A percentile compares a stretch with the other conserved stretches of the same genome.
These are phyloP conservation scores for Virgularia gustaviana DNA, from an alignment of 92 coral and sea anemone genomes.

Conservation along the genomic window DNA sequence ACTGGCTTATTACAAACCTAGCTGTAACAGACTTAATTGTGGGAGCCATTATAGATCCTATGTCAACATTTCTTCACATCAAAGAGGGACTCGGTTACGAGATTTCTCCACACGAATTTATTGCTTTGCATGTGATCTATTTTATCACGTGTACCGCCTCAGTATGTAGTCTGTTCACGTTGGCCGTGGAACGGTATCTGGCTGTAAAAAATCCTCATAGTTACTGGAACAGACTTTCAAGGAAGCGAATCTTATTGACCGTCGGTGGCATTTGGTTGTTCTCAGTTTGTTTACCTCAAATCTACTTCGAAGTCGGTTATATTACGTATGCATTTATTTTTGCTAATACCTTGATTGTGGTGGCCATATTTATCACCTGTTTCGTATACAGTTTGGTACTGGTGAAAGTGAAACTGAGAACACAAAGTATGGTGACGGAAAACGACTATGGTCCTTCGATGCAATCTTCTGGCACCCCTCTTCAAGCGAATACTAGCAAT, in stretches of 20 bases:
- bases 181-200: conserved; percentile 27
- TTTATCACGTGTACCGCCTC: conserved; percentile 35
- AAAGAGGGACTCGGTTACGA: conserved; percentile 32
- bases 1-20: conserved; percentile 9
- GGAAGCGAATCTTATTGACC: conserved; percentile 1
- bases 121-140: conserved; percentile 15
- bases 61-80: not conserved
- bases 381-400: no score
- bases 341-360: conserved; percentile 65
- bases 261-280: conserved; percentile 55
- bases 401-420: no score
- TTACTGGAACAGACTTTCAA: not conserved
- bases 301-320: conserved; percentile 64
- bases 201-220: conserved; percentile 14
- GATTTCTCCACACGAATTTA: not conserved
- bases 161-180: conserved; percentile 14
- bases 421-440: no score
- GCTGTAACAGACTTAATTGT: conserved; percentile 21
- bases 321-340: conserved; percentile 59
- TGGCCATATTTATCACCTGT: conserved; percentile 54
- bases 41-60: conserved; percentile 24
- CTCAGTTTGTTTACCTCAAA: conserved; percentile 49
- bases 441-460: no score
- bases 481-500: no score
- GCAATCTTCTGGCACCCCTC: no score